These are phyloP conservation scores for Hydractinia symbiolongicarpus DNA, from an alignment of 30 jellyfish, hydroid and myxozoan genomes.

Conservation along the genomic window DNA sequence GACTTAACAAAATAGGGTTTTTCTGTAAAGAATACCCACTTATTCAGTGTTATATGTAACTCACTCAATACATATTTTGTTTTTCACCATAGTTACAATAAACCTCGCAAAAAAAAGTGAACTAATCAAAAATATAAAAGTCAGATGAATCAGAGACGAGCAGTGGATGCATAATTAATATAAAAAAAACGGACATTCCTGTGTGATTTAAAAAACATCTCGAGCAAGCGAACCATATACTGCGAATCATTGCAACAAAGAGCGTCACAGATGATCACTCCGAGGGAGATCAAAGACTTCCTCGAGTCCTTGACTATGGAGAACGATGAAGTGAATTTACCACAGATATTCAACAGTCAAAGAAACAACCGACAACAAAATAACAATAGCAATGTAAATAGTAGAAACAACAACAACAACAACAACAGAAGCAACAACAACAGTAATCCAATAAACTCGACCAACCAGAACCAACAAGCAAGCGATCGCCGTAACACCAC, in stretches of 20 bases:
- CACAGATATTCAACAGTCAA: not conserved
- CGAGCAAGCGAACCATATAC: not conserved
- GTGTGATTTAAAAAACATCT: not conserved
- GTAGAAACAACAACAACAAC: not conserved
- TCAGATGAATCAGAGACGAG: too few relatives aligned
- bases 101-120: too few relatives aligned
- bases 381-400: not conserved
- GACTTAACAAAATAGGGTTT: too few relatives aligned
- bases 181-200: not conserved
- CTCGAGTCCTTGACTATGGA: slow-evolving; percentile 18
- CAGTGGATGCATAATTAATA: too few relatives aligned
- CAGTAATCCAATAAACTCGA: not conserved
- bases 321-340: not conserved
- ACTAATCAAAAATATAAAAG: too few relatives aligned
- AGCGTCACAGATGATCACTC: slow-evolving; percentile 1
- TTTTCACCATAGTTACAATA: too few relatives aligned
- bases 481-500: not conserved
- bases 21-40: too few relatives aligned
- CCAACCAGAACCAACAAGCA: not conserved
- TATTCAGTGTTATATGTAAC: too few relatives aligned
- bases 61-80: too few relatives aligned
- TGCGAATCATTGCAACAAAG: too few relatives aligned
- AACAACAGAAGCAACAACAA: not conserved
- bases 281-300: not conserved
- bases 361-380: not conserved